A percentile compares a stretch with the other conserved stretches of the same genome.
These are phyloP conservation scores for Cardiocondyla obscurior DNA, from an alignment of 1,140 invertebrate genomes.

Conservation along the genomic window DNA sequence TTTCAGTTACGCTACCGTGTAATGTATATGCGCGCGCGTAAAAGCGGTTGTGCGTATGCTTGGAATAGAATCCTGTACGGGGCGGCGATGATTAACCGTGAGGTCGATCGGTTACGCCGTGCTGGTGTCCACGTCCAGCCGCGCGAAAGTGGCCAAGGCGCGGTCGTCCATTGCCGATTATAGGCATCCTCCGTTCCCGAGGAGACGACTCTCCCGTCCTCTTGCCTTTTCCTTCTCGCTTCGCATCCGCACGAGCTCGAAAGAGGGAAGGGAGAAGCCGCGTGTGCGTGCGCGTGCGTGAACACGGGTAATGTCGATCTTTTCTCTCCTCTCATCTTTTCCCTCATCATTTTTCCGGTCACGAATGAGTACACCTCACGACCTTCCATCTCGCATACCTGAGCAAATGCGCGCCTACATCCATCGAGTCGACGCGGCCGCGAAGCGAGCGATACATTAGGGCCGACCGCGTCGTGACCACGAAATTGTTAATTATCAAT, in stretches of 20 bases:
- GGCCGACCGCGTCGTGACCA: neutral
- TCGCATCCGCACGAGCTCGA: neutral
- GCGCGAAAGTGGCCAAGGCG: constrained; percentile 78
- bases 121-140: constrained; percentile 68
- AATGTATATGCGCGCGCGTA: constrained; percentile 34
- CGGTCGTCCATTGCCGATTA: constrained; percentile 81
- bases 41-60: neutral
- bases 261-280: constrained; percentile 58
- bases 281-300: neutral
- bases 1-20: constrained; percentile 65
- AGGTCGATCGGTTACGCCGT: constrained; percentile 71
- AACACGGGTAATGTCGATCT: constrained; percentile 27
- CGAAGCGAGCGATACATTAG: constrained; percentile 23
- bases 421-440: neutral
- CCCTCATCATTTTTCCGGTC: constrained; percentile 54
- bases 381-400: constrained; percentile 60
- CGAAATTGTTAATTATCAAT: constrained; percentile 29
- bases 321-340: constrained; percentile 30
- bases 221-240: constrained; percentile 2
- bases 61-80: constrained; percentile 52
- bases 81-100: constrained; percentile 71
- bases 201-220: constrained; percentile 38
- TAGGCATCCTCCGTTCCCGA: constrained; percentile 74
- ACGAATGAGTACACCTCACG: constrained; percentile 60
- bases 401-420: neutral